phyloP scores from a whole-genome alignment of 1,140 invertebrate species.

The Diabrotica undecimpunctata region DNA sequence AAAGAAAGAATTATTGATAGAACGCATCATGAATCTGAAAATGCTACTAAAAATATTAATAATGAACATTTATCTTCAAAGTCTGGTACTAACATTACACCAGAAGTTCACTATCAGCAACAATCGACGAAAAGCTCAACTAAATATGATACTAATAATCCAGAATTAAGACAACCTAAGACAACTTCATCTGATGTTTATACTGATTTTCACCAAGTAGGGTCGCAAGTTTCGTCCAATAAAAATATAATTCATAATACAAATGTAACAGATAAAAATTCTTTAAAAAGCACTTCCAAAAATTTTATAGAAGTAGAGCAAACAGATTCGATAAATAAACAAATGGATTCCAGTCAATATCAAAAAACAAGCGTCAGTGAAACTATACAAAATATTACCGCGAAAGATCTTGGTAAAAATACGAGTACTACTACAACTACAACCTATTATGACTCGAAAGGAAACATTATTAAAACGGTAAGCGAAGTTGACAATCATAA shows the following conservation, averaged over 20 bases:
- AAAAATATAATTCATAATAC: constrained; percentile 19
- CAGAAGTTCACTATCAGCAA: constrained; percentile 53
- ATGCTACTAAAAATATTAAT: constrained; percentile 48
- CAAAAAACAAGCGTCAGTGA: constrained; percentile 1
- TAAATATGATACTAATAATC: constrained; percentile 54
- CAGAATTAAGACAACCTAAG: constrained; percentile 44
- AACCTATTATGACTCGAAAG: constrained; percentile 43
- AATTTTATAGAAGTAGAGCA: constrained; percentile 26
- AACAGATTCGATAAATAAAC: constrained; percentile 20
- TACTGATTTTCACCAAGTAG: constrained; percentile 40
- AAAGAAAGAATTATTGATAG: constrained; percentile 57
- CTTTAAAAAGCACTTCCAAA: constrained; percentile 18
- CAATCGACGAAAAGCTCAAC: constrained; percentile 53
- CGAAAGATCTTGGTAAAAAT: background rate
- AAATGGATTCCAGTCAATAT: constrained; percentile 5
- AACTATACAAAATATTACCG: constrained; percentile 2
- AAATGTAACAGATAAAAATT: constrained; percentile 10
- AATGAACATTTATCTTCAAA: constrained; percentile 50
- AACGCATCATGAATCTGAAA: constrained; percentile 54
- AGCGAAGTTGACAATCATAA: constrained; percentile 33
- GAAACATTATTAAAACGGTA: constrained; percentile 40
- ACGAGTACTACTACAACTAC: constrained; percentile 38
- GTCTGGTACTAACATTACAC: constrained; percentile 52
- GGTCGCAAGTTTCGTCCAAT: constrained; percentile 30
- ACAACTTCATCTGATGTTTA: constrained; percentile 31